Conservation (phyloP, 2,888 invertebrate genomes). For the Papilio elwesi region DNA sequence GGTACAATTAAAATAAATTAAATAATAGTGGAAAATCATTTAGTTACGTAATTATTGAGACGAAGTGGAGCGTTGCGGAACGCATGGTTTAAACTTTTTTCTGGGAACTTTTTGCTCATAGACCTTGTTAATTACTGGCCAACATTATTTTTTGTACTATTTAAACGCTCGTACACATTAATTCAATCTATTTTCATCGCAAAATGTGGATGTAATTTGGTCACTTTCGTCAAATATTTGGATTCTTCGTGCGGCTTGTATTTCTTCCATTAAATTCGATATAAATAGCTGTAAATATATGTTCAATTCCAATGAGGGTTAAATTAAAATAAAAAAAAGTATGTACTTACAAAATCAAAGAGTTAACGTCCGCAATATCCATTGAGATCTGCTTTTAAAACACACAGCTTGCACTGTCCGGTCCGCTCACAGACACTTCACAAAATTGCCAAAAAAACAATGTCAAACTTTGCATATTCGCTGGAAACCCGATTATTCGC, state of each 20-base stretch:
- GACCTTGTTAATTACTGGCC: slow-evolving; percentile 16
- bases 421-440: slow-evolving; percentile 60
- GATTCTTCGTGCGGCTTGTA: background rate
- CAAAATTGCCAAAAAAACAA: slow-evolving; percentile 58
- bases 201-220: background rate
- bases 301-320: slow-evolving; percentile 30
- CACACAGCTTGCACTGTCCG: slow-evolving; percentile 38
- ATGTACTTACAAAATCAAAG: slow-evolving; percentile 61
- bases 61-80: slow-evolving; percentile 10
- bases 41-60: slow-evolving; percentile 9
- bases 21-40: background rate
- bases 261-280: background rate
- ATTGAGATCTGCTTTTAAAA: slow-evolving; percentile 42
- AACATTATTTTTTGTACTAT: background rate
- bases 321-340: slow-evolving; percentile 46
- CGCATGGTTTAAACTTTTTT: background rate
- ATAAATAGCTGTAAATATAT: slow-evolving; percentile 39
- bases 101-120: background rate
- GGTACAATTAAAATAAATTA: slow-evolving; percentile 4
- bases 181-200: slow-evolving; percentile 1
- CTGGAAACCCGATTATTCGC: slow-evolving; percentile 57
- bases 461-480: slow-evolving; percentile 48
- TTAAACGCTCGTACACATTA: background rate
- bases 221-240: background rate
- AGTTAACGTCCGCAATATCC: slow-evolving; percentile 52